Base-by-base conservation (phyloP, 2,888 invertebrate species). In the Myopa tessellatipennis region DNA sequence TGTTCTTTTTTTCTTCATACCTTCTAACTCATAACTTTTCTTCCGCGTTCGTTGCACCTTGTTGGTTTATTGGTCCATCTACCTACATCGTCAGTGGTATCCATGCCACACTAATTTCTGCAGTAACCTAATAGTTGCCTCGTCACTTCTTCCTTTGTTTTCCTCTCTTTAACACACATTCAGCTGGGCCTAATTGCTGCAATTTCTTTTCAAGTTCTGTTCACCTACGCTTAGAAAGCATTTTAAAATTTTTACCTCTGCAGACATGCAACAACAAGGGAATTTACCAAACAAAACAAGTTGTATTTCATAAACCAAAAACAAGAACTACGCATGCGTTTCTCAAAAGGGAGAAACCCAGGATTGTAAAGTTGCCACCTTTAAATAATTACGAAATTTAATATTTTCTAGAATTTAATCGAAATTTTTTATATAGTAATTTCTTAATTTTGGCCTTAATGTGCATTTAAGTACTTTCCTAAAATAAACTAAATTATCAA, bases 281-380 rank as follows among this genome's bases (percentile, higher is more conserved):
- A 52, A 58, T 50, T 74, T 74, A 58, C 67, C 67, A 74, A 40
- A 67, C 58, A 68, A 36, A 18, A 40, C 34, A 38, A 65, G 12
- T 74, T 58, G 16, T 58, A 36, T 36, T 50, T 65, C 50, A 38
- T 74, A 67, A 52, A 55, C 10, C 4, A 18, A 74, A 67, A 55
- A 26, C 38, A 61, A 61, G 67, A 67, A 55, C 26, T 67, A 58
- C 74, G 67, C 74, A 74, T 74, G 74, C n/a, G 67, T 40, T 18
- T 26, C 45, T 34, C 58, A 58, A 40, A 52, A 67, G 74, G 58
- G 74, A 74, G 55, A 52, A 61, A 73, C 40, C 18, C 61, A 73
- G 45, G 18, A 10, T n/a, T 7, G 4, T 18, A 18, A 34, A 73
- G 72, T 73, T 70, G 70, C 70, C 70, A 70, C 36, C 34, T 55